Evolutionary conservation across 1,140 invertebrate species (phyloP).

Genomic region (Scaptomyza montana): DNA sequence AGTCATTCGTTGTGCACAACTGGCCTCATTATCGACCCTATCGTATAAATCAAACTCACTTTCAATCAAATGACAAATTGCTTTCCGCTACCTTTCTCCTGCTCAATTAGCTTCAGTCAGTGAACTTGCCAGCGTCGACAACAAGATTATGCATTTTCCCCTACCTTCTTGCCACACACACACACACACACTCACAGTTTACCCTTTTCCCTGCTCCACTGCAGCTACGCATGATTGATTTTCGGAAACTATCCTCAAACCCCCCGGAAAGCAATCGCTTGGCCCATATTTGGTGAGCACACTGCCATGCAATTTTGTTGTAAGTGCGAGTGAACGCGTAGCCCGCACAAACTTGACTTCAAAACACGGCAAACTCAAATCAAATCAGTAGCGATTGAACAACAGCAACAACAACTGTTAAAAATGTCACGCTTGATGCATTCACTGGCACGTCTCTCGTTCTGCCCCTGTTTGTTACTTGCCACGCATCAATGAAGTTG

Average conservation of each 20-base stretch:
- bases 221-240: conserved; percentile 62
- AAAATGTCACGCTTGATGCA: conserved; percentile 77
- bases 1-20: neutral
- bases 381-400: conserved; percentile 70
- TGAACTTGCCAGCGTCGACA: conserved; percentile 52
- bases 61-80: conserved; percentile 77
- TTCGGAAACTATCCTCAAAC: conserved; percentile 26
- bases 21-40: conserved; percentile 41
- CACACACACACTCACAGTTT: neutral
- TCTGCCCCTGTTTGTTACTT: conserved; percentile 25
- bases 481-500: conserved; percentile 63
- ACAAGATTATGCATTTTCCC: conserved; percentile 51
- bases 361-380: conserved; percentile 55
- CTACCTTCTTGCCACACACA: neutral
- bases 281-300: conserved; percentile 1
- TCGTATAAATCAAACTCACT: conserved; percentile 67
- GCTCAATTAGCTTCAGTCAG: conserved; percentile 71
- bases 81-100: conserved; percentile 75
- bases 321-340: conserved; percentile 58
- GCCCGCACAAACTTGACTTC: conserved; percentile 60
- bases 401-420: conserved; percentile 49
- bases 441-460: conserved; percentile 13
- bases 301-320: conserved; percentile 35
- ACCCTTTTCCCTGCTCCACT: neutral
- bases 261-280: neutral